phyloP scores from a whole-genome alignment of 2,888 invertebrate genomes.

The Hirudinaria manillensis region DNA sequence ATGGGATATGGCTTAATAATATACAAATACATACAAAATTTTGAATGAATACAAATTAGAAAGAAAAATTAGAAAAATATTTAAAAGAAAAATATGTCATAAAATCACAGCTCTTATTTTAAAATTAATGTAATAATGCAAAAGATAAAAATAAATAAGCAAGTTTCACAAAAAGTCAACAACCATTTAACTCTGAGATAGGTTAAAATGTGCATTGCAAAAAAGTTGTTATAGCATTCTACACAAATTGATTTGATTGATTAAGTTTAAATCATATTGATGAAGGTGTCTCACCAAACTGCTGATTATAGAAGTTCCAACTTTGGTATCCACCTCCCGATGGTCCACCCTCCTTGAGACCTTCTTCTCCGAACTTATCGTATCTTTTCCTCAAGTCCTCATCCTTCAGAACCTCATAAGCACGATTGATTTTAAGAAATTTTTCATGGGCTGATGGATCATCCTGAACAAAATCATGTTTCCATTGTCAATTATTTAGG shows the following conservation, averaged over 20 bases:
- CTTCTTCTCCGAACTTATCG: constrained; percentile 72
- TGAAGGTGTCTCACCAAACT: constrained; percentile 62
- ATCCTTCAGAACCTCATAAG: constrained; percentile 71
- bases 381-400: constrained; percentile 67
- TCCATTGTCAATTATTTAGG: not conserved
- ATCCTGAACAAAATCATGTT: constrained; percentile 58
- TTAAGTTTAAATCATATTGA: too few relatives aligned
- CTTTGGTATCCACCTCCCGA: constrained; percentile 69
- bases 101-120: too few relatives aligned
- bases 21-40: not conserved
- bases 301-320: constrained; percentile 72
- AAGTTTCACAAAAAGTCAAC: too few relatives aligned
- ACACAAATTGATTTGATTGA: too few relatives aligned
- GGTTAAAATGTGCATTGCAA: too few relatives aligned
- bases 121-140: too few relatives aligned
- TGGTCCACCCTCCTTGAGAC: constrained; percentile 60
- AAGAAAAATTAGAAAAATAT: constrained; percentile 11
- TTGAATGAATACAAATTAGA: not conserved
- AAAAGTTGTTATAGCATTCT: too few relatives aligned
- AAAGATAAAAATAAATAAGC: too few relatives aligned
- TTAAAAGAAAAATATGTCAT: too few relatives aligned
- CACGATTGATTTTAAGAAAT: constrained; percentile 73
- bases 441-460: constrained; percentile 68
- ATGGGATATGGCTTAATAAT: not conserved
- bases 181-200: too few relatives aligned